Base-by-base conservation (phyloP, 92 coral and sea anemone species). In the Bergia sp. region DNA sequence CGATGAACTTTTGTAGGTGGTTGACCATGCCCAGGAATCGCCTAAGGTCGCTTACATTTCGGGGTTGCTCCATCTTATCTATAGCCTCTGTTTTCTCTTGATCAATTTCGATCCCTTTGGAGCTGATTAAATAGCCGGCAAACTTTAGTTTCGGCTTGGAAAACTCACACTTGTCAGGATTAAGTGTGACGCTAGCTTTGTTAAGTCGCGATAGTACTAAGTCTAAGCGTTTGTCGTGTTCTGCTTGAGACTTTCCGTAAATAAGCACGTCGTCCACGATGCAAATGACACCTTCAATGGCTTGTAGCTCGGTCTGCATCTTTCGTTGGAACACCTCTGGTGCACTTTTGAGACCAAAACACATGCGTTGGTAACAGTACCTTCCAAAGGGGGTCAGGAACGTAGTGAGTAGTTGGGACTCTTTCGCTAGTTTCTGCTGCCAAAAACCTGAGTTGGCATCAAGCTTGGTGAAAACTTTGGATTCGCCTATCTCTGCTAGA, bases 21-120 rank as follows among this genome's bases (percentile, higher is more conserved):
- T 67, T 83, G 53, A 82, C 90, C 95, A 93, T 90, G 5, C 90
- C 92, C 88, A 90, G 40, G 73, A 93, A 91, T 79, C 93, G 74
- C 79, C 86, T 90, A 7, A 91, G 79, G 45, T 89, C 89, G 40
- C 73, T 87, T 1, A 61, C 79, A 83, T 66, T 85, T 7, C 41
- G n/a, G 44, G 91, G 95, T 53, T 11, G 61, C 61, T 53, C 61
- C 61, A 53, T 53, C 5, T 53, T 53, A 1, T 53, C 13, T 3
- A 53, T 53, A 53, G 61, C 61, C 61, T 53, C 13, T 11, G 13
- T 53, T 11, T 53, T 53, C 61, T 53, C 61, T 53, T 3, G 61
- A 8, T 53, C 61, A 53, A 53, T 53, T 11, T 53, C 61, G 61
- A 53, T 53, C 61, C 12, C 61, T 7, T 53, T 53, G 13, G 61